These are phyloP conservation scores for Spatulosminthurus flaviceps DNA, from an alignment of 2,888 invertebrate genomes.

Conservation along the genomic window DNA sequence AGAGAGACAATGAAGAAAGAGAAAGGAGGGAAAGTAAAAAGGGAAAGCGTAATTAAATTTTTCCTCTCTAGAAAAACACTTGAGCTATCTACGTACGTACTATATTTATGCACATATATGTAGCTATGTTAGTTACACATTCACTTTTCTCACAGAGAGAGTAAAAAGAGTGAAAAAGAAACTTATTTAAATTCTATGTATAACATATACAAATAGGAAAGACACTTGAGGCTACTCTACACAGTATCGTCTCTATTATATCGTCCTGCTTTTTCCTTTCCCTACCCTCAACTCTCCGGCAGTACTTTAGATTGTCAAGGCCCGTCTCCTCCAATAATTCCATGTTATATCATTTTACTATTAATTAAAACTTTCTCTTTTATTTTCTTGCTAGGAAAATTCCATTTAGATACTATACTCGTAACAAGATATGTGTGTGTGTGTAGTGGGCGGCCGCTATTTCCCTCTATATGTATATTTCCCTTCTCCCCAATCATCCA, in stretches of 20 bases:
- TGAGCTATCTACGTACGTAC: neutral
- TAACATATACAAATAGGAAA: slow-evolving; percentile 30
- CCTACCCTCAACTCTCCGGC: neutral
- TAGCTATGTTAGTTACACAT: no score
- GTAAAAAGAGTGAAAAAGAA: neutral
- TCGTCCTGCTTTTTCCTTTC: neutral
- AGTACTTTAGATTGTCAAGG: neutral
- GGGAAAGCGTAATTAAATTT: slow-evolving; percentile 47
- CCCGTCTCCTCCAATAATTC: neutral
- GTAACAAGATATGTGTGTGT: neutral
- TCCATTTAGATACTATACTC: neutral
- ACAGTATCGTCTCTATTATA: neutral
- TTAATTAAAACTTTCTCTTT: slow-evolving; percentile 26
- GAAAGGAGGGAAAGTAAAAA: neutral
- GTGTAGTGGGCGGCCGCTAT: no score
- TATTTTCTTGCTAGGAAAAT: neutral
- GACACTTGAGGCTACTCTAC: slow-evolving; percentile 42
- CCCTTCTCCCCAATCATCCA: neutral
- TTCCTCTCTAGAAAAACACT: slow-evolving; percentile 41
- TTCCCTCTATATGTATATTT: neutral
- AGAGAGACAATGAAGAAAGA: neutral
- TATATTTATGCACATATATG: no score
- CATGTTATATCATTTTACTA: slow-evolving; percentile 25
- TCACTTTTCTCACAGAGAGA: no score
- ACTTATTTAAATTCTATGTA: slow-evolving; percentile 44